Conservation (phyloP, 2,113 vertebrate genomes). For the Podilymbus podiceps region DNA sequence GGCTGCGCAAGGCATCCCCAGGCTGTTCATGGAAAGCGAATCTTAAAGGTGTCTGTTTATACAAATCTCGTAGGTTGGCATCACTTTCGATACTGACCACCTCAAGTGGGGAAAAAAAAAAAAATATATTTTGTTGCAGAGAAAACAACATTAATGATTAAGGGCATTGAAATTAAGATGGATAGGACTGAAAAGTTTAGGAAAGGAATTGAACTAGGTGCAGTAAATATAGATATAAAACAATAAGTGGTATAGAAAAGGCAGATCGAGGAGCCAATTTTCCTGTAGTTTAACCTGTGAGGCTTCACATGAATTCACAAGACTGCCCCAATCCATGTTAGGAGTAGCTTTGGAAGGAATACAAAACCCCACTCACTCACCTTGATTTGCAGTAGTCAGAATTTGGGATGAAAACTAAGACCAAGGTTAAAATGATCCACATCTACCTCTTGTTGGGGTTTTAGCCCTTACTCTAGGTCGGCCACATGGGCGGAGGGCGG, state of each 20-base stretch:
- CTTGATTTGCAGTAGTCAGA: background rate
- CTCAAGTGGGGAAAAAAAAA: background rate
- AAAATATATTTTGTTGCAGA: background rate
- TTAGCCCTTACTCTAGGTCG: background rate
- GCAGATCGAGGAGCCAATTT: background rate
- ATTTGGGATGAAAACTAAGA: background rate
- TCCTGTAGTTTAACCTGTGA: background rate
- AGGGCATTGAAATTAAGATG: background rate
- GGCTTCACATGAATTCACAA: background rate
- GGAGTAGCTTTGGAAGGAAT: background rate
- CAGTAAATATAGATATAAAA: background rate
- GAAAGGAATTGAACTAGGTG: background rate
- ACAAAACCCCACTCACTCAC: background rate
- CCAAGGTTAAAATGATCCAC: background rate
- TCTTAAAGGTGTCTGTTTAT: background rate
- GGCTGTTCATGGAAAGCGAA: background rate
- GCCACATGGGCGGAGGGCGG: background rate
- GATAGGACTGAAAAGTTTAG: background rate
- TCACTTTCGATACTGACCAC: background rate
- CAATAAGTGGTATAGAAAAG: rapidly evolving
- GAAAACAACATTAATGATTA: background rate
- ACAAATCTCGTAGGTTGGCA: background rate
- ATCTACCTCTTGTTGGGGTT: background rate
- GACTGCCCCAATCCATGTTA: background rate
- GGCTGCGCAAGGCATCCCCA: background rate